Evolutionary conservation across 2,888 invertebrate species (phyloP).

Genomic region (Operophtera brumata): DNA sequence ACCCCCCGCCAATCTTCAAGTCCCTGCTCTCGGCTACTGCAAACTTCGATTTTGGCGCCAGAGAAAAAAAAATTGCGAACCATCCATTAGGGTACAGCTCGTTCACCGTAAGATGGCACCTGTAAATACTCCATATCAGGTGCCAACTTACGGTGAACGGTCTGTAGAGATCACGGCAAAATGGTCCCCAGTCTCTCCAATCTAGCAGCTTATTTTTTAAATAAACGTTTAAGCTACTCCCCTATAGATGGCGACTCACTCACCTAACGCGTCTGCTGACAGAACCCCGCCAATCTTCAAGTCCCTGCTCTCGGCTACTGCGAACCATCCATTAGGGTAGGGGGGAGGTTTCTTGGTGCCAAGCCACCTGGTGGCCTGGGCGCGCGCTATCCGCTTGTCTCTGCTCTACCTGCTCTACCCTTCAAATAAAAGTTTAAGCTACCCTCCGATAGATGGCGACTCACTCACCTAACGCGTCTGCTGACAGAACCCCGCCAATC

Average conservation of each 20-base stretch:
- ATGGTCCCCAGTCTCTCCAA: too few relatives aligned
- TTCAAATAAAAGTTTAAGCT: not conserved
- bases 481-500: slow-evolving; percentile 77
- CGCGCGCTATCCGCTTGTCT: slow-evolving; percentile 60
- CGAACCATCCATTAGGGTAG: slow-evolving; percentile 95
- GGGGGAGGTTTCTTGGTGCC: slow-evolving; percentile 88
- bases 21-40: slow-evolving; percentile 85
- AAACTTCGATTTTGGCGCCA: too few relatives aligned
- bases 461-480: slow-evolving; percentile 83
- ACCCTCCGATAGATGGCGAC: slow-evolving; percentile 11
- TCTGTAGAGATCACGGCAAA: too few relatives aligned
- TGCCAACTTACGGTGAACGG: too few relatives aligned
- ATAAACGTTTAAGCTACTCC: not conserved
- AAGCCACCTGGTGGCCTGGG: slow-evolving; percentile 76
- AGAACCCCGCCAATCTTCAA: slow-evolving; percentile 79
- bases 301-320: slow-evolving; percentile 84
- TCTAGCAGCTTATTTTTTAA: too few relatives aligned
- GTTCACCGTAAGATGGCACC: too few relatives aligned
- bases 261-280: slow-evolving; percentile 84
- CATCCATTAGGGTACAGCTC: slow-evolving; percentile 96
- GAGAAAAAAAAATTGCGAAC: too few relatives aligned
- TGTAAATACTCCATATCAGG: too few relatives aligned
- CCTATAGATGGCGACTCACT: slow-evolving; percentile 29
- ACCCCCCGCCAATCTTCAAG: slow-evolving; percentile 79
- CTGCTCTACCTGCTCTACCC: too few relatives aligned